These are phyloP conservation scores for Protonibea diacanthus DNA, from an alignment of 2,797 vertebrate species.

Conservation along the genomic window DNA sequence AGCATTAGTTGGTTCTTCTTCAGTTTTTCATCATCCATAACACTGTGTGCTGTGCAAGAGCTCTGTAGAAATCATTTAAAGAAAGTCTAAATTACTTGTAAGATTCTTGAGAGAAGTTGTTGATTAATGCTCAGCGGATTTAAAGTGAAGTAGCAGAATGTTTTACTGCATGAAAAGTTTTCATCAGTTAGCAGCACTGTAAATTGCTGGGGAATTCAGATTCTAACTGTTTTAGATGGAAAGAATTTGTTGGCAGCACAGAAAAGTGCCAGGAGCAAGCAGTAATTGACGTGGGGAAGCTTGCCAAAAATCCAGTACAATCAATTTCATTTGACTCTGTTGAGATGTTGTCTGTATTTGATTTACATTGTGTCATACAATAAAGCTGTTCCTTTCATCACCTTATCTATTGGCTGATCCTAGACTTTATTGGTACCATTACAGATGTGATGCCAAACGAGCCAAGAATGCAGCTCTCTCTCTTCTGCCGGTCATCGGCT, in stretches of 20 bases:
- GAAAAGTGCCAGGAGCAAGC: too few species aligned
- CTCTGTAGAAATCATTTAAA: neutral
- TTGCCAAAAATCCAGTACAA: neutral
- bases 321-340: neutral
- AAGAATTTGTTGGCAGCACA: too few species aligned
- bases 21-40: neutral
- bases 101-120: too few species aligned
- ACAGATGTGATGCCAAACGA: constrained; percentile 89
- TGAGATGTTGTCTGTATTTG: neutral
- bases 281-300: too few species aligned
- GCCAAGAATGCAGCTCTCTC: constrained; percentile 86
- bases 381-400: neutral
- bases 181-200: too few species aligned
- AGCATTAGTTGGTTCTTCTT: neutral
- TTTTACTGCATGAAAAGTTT: too few species aligned
- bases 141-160: too few species aligned
- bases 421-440: neutral
- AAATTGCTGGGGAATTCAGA: too few species aligned
- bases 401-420: neutral
- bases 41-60: too few species aligned
- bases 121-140: too few species aligned
- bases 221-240: too few species aligned
- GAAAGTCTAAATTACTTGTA: too few species aligned
- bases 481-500: constrained; percentile 89
- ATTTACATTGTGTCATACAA: neutral